phyloP scores from a whole-genome alignment of 2,113 vertebrate genomes.

The Ptilonorhynchus violaceus region DNA sequence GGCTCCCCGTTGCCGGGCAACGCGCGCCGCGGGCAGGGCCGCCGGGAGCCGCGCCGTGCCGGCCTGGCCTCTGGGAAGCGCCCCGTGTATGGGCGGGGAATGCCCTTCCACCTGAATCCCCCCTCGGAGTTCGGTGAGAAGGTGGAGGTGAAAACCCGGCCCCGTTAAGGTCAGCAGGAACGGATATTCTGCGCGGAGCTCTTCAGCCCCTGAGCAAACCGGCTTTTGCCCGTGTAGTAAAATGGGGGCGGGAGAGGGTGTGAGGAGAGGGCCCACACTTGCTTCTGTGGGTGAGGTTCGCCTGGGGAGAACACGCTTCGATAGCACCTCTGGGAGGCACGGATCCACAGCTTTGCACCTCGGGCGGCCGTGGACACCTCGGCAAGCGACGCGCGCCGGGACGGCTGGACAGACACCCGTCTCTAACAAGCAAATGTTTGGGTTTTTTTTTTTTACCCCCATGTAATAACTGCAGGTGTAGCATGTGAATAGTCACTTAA shows the following conservation, averaged over 20 bases:
- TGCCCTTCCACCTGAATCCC: neutral
- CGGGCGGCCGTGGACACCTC: fast-evolving
- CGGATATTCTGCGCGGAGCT: too few relatives aligned
- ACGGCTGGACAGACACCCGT: fast-evolving
- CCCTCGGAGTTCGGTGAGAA: neutral
- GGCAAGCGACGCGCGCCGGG: fast-evolving
- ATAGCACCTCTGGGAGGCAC: neutral
- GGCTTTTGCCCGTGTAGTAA: fast-evolving
- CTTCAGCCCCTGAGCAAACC: neutral
- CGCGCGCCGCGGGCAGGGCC: neutral
- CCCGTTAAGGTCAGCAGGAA: fast-evolving
- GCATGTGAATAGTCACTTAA: constrained; percentile 35
- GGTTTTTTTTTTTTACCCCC: fast-evolving
- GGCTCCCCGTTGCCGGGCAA: neutral
- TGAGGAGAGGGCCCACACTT: neutral
- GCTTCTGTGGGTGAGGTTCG: neutral
- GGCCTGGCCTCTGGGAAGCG: neutral
- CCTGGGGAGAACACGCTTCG: fast-evolving
- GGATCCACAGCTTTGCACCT: fast-evolving
- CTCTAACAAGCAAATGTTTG: neutral
- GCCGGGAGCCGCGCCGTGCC: fast-evolving
- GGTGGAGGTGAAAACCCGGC: neutral
- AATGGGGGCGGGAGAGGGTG: neutral
- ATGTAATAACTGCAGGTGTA: neutral
- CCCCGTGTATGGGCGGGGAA: neutral